Base-by-base conservation (phyloP, 2,797 vertebrate genomes). In the Chromobotia macracanthus region DNA sequence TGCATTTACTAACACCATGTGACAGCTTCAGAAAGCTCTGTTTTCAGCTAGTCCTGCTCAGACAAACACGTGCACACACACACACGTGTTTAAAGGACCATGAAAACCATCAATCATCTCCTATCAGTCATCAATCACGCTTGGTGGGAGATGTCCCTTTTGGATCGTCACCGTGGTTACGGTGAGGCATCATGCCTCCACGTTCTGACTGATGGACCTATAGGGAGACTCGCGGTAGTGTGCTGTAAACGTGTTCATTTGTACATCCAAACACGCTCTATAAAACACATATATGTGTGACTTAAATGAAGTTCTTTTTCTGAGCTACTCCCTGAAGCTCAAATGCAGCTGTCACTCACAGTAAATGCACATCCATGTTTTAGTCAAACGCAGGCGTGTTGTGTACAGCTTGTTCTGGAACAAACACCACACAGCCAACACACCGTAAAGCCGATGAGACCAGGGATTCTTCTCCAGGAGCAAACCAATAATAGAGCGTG, bases 101-200 rank as follows among this genome's bases (percentile, higher is more conserved):
- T 28, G 61, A 78, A 75, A 56, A 18, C 72, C 84, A 79, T 83
- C 79, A 79, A 82, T 85, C 84, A 85, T 38, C 72, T 77, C 51
- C n/a, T 74, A 80, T 82, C 79, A 82, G 58, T 80, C 80, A 80
- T 83, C 78, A 83, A 75, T 83, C 78, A 78, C 10, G 31, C 53
- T 72, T 64, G 72, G 68, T 16, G 18, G 64, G 79, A 83, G 55
- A 75, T 9, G 51, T 83, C 63, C 55, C 81, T 83, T 79, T 82
- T 35, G 68, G 75, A 83, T 67, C 71, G 56, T 75, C 72, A 60
- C 72, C 15, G 38, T 81, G 75, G 69, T 74, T 73, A 63, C 50
- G n/a, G n/a, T n/a, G n/a, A n/a, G n/a, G n/a, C n/a, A n/a, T n/a
- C n/a, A n/a, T n/a, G n/a, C n/a, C n/a, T n/a, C n/a, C n/a, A 53